Evolutionary conservation across 2,113 vertebrate genomes (phyloP).

Genomic region (Hipposideros armiger): DNA sequence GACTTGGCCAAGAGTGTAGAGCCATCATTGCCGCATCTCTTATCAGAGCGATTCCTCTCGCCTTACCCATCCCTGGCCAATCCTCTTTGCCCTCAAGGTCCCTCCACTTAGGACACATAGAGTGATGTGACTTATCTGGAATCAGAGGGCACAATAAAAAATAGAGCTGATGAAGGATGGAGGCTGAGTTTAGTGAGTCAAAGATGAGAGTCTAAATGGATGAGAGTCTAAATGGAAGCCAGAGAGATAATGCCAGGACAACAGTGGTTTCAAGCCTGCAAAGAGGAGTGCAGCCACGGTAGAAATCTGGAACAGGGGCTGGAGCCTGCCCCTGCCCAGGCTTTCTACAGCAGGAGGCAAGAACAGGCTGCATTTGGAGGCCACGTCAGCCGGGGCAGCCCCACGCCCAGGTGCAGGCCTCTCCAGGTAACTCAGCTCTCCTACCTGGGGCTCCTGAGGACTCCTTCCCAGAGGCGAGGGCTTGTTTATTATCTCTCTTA

Average conservation of each 20-base stretch:
- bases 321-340: not conserved
- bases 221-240: not conserved
- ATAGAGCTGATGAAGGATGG: not conserved
- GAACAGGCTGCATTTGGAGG: too few species aligned
- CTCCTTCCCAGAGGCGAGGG: not conserved
- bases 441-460: not conserved
- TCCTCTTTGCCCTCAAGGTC: not conserved
- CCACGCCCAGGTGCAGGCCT: too few species aligned
- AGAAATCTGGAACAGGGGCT: not conserved
- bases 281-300: rapidly evolving
- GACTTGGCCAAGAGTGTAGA: not conserved
- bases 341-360: not conserved
- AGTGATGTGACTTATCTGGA: not conserved
- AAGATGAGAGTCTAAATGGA: not conserved
- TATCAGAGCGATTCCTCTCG: not conserved
- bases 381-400: too few species aligned
- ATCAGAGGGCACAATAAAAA: not conserved
- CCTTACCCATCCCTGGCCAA: not conserved
- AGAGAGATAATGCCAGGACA: not conserved
- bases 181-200: not conserved
- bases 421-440: not conserved
- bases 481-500: not conserved
- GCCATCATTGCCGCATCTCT: not conserved
- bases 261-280: not conserved
- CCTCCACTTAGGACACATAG: not conserved